Evolutionary conservation across 2,888 invertebrate genomes (phyloP).

Genomic region (Dolomedes plantarius): DNA sequence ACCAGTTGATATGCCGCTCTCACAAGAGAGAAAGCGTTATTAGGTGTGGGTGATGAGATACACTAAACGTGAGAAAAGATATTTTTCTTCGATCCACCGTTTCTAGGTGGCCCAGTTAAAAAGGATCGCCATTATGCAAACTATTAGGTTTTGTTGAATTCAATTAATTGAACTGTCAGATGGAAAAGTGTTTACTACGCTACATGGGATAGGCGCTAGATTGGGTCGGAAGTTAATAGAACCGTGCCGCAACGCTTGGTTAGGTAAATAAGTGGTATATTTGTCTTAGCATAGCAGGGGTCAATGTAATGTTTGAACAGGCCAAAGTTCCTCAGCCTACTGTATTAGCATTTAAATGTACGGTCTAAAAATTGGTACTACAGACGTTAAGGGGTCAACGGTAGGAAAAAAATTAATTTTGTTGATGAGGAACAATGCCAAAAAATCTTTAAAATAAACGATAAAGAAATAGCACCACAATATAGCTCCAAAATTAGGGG

Average conservation of each 20-base stretch:
- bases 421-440: too few relatives aligned
- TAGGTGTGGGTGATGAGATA: conserved; percentile 2
- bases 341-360: too few relatives aligned
- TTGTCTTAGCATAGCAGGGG: too few relatives aligned
- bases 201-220: neutral
- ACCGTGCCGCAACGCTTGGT: neutral
- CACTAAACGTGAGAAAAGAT: neutral
- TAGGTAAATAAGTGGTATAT: too few relatives aligned
- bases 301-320: too few relatives aligned
- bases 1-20: neutral
- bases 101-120: conserved; percentile 10
- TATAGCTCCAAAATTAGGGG: too few relatives aligned
- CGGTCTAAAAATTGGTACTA: too few relatives aligned
- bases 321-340: too few relatives aligned
- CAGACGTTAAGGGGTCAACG: too few relatives aligned
- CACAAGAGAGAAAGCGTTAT: neutral
- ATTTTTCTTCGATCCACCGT: neutral
- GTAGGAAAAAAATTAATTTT: too few relatives aligned
- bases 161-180: conserved; percentile 2
- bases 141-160: conserved; percentile 4
- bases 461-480: too few relatives aligned
- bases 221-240: neutral
- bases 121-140: conserved; percentile 2
- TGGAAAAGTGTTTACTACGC: neutral
- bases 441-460: too few relatives aligned